Evolutionary conservation across 2,888 invertebrate genomes (phyloP).

Genomic region (Thysanoteuthis rhombus): DNA sequence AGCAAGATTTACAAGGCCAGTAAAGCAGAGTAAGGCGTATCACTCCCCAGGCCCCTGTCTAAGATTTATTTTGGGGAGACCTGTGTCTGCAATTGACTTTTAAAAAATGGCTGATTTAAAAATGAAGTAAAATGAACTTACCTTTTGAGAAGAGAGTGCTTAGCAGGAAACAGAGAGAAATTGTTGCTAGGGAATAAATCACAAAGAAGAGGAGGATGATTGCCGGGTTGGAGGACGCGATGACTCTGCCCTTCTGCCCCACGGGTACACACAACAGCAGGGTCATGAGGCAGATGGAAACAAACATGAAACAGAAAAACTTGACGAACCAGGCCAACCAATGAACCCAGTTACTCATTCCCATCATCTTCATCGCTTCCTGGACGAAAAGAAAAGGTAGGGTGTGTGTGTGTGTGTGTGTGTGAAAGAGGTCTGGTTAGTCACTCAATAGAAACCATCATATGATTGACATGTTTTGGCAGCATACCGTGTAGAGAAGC

Average conservation of each 20-base stretch:
- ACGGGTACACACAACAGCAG: conserved; percentile 57
- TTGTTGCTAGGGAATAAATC: conserved; percentile 77
- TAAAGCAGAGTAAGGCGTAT: too few species aligned
- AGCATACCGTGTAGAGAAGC: too few species aligned
- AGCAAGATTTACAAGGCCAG: too few species aligned
- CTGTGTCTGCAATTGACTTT: too few species aligned
- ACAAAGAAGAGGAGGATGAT: conserved; percentile 79
- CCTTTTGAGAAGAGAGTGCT: conserved; percentile 84
- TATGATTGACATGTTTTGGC: too few species aligned
- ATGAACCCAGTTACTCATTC: conserved; percentile 83
- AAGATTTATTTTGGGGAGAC: too few species aligned
- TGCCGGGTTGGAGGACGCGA: conserved; percentile 76
- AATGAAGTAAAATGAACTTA: too few species aligned
- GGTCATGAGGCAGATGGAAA: conserved; percentile 72
- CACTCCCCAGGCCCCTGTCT: too few species aligned
- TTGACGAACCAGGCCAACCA: conserved; percentile 89
- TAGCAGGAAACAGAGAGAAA: conserved; percentile 82
- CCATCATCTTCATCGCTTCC: conserved; percentile 94
- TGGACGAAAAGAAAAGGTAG: conserved; percentile 67
- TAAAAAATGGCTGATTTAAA: too few species aligned
- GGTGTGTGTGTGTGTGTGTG: too few species aligned
- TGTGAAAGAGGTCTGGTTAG: too few species aligned
- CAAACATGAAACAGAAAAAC: conserved; percentile 76
- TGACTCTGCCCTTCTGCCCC: conserved; percentile 71
- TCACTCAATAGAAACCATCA: too few species aligned